A percentile compares a stretch with the other conserved stretches of the same genome.
Evolutionary conservation across 2,113 vertebrate genomes (phyloP).

Genomic region (Pluvialis apricaria): DNA sequence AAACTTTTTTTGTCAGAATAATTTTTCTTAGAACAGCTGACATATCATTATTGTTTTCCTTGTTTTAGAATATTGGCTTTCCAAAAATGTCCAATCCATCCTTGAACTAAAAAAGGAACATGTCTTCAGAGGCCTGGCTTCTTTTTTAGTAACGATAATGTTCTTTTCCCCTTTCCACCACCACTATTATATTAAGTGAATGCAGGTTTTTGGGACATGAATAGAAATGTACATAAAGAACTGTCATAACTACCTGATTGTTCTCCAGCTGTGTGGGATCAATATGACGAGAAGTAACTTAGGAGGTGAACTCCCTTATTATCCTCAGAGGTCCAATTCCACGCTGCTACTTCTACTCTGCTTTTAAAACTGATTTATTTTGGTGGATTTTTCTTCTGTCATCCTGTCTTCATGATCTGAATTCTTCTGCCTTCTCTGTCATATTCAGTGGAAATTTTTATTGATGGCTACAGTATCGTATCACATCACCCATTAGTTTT

Average conservation of each 20-base stretch:
- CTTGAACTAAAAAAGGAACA: neutral
- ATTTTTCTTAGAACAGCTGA: slow-evolving; percentile 38
- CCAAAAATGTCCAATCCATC: neutral
- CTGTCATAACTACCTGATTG: neutral
- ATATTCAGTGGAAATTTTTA: neutral
- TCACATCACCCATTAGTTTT: neutral
- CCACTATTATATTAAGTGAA: neutral
- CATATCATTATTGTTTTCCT: slow-evolving; percentile 28
- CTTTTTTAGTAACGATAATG: neutral
- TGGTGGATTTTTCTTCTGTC: neutral
- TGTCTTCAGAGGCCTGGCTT: neutral
- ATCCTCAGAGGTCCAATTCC: neutral
- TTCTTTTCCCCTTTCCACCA: neutral
- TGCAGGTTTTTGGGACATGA: neutral
- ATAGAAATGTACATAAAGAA: neutral
- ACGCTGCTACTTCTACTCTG: neutral
- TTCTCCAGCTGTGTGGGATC: neutral
- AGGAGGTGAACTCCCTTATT: neutral
- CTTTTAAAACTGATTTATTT: neutral
- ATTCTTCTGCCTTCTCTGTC: neutral
- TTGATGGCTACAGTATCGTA: neutral
- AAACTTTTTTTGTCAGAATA: neutral
- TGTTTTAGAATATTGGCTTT: slow-evolving; percentile 11
- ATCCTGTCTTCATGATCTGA: neutral
- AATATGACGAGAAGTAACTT: neutral